phyloP scores from a whole-genome alignment of 2,113 vertebrate genomes.

The Carlito syrichta region DNA sequence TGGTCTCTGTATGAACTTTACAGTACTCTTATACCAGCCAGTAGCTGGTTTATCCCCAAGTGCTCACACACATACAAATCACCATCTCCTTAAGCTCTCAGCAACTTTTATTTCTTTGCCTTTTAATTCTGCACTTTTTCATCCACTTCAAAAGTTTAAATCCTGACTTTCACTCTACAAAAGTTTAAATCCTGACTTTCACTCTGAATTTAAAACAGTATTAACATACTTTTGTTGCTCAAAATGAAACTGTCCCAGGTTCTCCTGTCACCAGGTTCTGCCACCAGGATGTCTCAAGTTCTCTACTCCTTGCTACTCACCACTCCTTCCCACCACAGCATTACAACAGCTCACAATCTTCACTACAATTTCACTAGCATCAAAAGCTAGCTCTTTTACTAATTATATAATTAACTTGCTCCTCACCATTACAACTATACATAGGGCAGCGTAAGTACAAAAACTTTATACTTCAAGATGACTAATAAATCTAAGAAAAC shows the following conservation, averaged over 20 bases:
- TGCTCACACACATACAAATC: neutral
- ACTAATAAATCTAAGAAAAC: slow-evolving; percentile 5
- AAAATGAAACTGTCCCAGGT: neutral
- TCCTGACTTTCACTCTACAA: neutral
- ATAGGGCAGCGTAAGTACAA: neutral
- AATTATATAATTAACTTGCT: neutral
- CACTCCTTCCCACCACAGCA: neutral
- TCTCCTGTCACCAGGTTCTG: too few relatives aligned
- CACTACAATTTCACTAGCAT: neutral
- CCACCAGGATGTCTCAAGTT: neutral
- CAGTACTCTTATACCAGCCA: neutral
- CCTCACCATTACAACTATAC: neutral
- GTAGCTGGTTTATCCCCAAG: neutral
- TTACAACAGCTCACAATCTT: neutral
- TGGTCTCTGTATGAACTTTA: neutral
- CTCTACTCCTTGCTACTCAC: neutral
- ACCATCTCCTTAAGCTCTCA: neutral
- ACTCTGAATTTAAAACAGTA: neutral
- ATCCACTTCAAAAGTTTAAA: neutral
- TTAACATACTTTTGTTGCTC: neutral
- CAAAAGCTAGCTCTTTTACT: neutral
- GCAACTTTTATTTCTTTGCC: neutral
- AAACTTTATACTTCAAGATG: neutral
- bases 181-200: neutral
- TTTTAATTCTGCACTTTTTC: neutral